phyloP scores from a whole-genome alignment of 2,888 invertebrate species.

The Chrysolina americana region DNA sequence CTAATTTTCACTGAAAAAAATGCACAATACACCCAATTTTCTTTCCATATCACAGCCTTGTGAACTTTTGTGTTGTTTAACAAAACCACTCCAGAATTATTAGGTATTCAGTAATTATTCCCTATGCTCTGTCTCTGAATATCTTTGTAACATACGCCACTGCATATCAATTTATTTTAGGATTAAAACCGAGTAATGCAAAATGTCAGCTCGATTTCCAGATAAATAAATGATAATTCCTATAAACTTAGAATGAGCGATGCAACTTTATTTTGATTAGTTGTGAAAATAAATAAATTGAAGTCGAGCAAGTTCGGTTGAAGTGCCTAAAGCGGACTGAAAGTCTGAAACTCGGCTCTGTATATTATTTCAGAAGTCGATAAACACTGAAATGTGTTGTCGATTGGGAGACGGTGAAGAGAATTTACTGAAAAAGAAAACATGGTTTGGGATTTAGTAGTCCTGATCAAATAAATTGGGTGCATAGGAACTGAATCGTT shows the following conservation, averaged over 20 bases:
- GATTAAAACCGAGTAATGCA: conserved; percentile 34
- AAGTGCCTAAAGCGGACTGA: conserved; percentile 40
- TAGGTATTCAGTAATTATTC: no score
- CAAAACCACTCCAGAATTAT: no score
- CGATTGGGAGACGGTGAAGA: conserved; percentile 34
- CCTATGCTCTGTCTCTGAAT: no score
- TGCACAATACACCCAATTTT: no score
- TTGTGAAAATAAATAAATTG: conserved; percentile 42
- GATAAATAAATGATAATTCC: conserved; percentile 28
- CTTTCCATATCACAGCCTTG: no score
- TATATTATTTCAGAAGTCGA: conserved; percentile 39
- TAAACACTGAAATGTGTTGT: conserved; percentile 37
- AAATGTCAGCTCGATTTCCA: conserved; percentile 30
- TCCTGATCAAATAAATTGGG: neutral
- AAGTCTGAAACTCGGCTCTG: conserved; percentile 29
- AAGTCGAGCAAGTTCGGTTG: conserved; percentile 38
- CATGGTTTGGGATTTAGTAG: conserved; percentile 38
- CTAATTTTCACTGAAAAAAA: no score
- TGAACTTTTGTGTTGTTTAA: no score
- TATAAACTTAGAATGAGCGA: conserved; percentile 23
- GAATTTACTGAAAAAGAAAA: conserved; percentile 41
- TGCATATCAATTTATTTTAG: conserved; percentile 25
- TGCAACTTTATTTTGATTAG: conserved; percentile 44
- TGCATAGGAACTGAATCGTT: neutral
- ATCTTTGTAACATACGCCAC: neutral